Base-by-base conservation (phyloP, 2,113 vertebrate species). In the Stomatorhinus ivindoensis region DNA sequence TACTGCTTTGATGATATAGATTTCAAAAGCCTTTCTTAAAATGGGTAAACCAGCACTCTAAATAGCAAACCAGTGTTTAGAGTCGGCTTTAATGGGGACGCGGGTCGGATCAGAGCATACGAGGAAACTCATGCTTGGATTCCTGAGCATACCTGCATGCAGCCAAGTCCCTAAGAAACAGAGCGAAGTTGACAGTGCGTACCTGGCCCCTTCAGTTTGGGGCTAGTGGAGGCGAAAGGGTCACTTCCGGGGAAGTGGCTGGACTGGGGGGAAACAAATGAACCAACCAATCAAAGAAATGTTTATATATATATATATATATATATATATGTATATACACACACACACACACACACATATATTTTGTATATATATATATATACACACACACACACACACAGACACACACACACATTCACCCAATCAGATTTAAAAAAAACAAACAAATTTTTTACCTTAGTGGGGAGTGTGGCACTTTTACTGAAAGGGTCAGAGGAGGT, bases 201-300 rank as follows among this genome's bases (percentile, higher is more conserved):
- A 99, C 98, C 98, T 96, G 97, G 92, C 91, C 96, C 97, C 97
- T 97, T 99, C 5, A 96, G 95, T 91, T 97, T 97, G 15, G 96
- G 91, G 86, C 95, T 96, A 92, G 96, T 96, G 87, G 97, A 96
- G 0, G 96, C 95, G 84, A 99, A 99, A 10, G 97, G 98, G 89
- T 99, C 98, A 1, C 91, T 95, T 93, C 95, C 96, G 88, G 97
- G 95, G 91, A 99, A 98, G 90, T 97, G 95, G 93, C 97, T 95
- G 15, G 96, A 92, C 97, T 97, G 93, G 92, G 69, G 80, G 89
- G 87, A 92, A 90, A 58, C 44, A 84, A 46, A 46, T 21, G 7
- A 24, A 13, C 47, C 42, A 83, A 85, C 0, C 47, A 39, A 82
- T 88, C 50, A 42, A 51, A 48, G 11, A 53, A 17, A 83, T 24